Conservation (phyloP, 2,888 invertebrate genomes). For the Conus canariensis region DNA sequence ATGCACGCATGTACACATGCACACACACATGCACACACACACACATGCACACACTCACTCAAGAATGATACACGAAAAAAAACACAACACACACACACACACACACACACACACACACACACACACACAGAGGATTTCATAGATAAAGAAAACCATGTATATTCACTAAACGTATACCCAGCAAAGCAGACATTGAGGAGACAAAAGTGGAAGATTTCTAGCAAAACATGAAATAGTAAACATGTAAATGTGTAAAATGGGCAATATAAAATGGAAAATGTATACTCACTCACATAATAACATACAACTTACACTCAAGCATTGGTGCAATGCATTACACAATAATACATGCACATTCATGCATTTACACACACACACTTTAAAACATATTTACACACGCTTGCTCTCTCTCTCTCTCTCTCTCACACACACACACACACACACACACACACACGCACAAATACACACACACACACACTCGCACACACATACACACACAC, state of each 20-base stretch:
- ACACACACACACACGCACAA: neutral
- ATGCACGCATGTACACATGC: neutral
- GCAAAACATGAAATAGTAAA: too few relatives aligned
- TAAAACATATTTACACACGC: neutral
- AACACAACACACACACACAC: neutral
- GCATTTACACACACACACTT: neutral
- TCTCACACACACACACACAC: too few relatives aligned
- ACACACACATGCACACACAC: neutral
- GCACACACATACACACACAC: too few relatives aligned
- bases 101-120: constrained; percentile 9
- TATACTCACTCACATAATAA: neutral
- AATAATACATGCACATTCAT: neutral
- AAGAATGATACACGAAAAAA: neutral
- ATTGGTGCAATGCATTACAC: neutral
- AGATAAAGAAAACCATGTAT: too few relatives aligned
- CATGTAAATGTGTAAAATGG: too few relatives aligned
- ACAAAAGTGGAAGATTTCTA: too few relatives aligned
- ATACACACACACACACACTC: neutral
- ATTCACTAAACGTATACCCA: neutral
- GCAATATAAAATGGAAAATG: neutral
- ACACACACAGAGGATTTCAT: neutral
- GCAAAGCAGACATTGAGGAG: too few relatives aligned
- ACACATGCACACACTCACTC: neutral
- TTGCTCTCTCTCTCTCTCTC: neutral
- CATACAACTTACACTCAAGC: too few relatives aligned